These are phyloP conservation scores for Oceanodroma tethys DNA, from an alignment of 2,113 vertebrate genomes.

Conservation along the genomic window DNA sequence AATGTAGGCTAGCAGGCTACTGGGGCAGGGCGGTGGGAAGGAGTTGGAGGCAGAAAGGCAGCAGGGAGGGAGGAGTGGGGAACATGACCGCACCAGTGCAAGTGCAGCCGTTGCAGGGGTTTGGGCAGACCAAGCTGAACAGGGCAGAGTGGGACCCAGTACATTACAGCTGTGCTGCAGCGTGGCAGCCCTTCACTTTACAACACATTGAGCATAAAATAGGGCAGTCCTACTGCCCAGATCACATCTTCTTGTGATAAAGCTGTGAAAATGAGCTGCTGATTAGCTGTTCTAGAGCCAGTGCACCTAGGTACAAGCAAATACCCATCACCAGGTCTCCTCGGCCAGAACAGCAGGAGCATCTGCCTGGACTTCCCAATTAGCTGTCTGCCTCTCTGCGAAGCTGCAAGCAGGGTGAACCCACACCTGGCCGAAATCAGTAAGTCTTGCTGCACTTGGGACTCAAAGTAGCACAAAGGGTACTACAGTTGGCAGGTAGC, in stretches of 20 bases:
- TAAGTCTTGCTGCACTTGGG: neutral
- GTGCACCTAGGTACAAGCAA: neutral
- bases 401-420: neutral
- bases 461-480: neutral
- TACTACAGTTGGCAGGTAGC: neutral
- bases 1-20: neutral
- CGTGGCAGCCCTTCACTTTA: neutral
- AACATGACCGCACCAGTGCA: neutral
- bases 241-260: neutral
- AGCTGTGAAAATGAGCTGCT: neutral
- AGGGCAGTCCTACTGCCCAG: neutral
- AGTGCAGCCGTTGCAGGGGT: rapidly evolving
- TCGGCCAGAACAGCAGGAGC: neutral
- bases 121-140: neutral
- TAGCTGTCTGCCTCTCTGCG: neutral
- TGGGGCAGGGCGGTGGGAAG: neutral
- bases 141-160: neutral
- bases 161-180: neutral
- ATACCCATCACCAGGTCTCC: neutral
- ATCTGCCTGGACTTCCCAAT: neutral
- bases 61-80: neutral
- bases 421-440: neutral
- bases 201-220: neutral
- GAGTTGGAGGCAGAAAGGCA: neutral
- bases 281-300: neutral